phyloP scores from a whole-genome alignment of 2,113 vertebrate genomes.

The Excalfactoria chinensis region DNA sequence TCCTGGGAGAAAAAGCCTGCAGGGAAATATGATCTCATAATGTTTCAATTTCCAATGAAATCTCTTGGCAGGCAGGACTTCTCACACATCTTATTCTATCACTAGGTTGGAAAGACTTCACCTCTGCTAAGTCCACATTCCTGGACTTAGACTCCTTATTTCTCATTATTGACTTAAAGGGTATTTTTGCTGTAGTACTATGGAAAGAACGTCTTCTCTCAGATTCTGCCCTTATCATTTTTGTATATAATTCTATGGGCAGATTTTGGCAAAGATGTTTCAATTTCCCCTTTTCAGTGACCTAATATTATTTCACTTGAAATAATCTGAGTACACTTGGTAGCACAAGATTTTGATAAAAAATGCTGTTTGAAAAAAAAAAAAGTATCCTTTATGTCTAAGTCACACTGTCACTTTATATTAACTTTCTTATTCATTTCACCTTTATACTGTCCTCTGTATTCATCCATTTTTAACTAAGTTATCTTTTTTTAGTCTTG shows the following conservation, averaged over 20 bases:
- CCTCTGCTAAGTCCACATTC: neutral
- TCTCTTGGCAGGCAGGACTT: neutral
- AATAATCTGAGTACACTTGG: conserved; percentile 24
- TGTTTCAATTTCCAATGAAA: neutral
- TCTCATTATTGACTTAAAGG: neutral
- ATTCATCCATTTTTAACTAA: conserved; percentile 68
- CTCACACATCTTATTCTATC: neutral
- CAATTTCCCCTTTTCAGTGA: conserved; percentile 9
- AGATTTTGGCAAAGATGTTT: neutral
- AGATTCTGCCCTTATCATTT: neutral
- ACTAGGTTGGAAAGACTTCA: neutral
- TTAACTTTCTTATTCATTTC: conserved; percentile 67
- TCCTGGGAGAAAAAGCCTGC: neutral
- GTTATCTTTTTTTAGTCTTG: conserved; percentile 43
- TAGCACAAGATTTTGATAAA: conserved; percentile 57
- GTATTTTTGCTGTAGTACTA: neutral
- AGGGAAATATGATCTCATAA: neutral
- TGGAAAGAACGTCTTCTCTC: neutral
- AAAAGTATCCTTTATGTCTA: conserved; percentile 39
- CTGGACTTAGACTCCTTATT: neutral
- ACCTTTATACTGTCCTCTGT: conserved; percentile 51
- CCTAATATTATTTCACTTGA: conserved; percentile 42
- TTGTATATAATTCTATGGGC: neutral
- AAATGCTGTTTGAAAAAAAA: conserved; percentile 66
- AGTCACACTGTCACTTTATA: conserved; percentile 71